These are phyloP conservation scores for Prosopocoilus inquinatus DNA, from an alignment of 2,888 invertebrate species.

Conservation along the genomic window DNA sequence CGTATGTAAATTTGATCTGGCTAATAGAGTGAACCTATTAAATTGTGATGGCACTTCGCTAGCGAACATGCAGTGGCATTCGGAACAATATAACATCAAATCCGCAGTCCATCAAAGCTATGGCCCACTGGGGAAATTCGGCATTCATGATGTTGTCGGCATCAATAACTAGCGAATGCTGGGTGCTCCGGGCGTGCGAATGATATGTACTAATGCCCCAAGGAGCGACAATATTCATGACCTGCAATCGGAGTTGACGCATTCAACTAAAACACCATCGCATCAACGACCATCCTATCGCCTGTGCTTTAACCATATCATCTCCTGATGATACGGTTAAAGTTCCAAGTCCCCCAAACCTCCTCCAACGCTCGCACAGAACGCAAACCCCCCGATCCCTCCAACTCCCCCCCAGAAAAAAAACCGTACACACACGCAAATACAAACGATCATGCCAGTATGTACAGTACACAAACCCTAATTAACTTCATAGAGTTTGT, in stretches of 20 bases:
- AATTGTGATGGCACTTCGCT: constrained; percentile 3
- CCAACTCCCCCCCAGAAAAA: background rate
- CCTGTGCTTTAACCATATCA: no score
- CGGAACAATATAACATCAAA: constrained; percentile 37
- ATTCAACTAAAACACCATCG: constrained; percentile 13
- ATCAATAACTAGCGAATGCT: constrained; percentile 42
- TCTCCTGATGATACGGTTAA: no score
- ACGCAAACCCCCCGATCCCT: background rate
- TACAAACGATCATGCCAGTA: no score
- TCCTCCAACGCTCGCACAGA: background rate
- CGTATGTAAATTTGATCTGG: no score
- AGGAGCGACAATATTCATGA: constrained; percentile 36
- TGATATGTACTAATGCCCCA: constrained; percentile 41
- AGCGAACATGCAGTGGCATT: constrained; percentile 17
- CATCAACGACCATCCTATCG: no score
- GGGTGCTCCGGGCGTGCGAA: constrained; percentile 33
- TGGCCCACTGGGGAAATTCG: constrained; percentile 45
- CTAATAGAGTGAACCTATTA: background rate
- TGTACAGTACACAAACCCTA: constrained; percentile 28
- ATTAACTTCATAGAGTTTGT: constrained; percentile 30
- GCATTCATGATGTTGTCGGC: constrained; percentile 46
- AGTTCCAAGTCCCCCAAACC: no score
- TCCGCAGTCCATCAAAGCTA: constrained; percentile 45
- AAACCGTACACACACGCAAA: background rate
- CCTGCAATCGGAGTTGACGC: constrained; percentile 19